Percentiles rank a stretch among this genome's conserved stretches.
phyloP scores from a whole-genome alignment of 37 sponge, comb jelly and placozoan species.

The Haliclona indistincta region DNA sequence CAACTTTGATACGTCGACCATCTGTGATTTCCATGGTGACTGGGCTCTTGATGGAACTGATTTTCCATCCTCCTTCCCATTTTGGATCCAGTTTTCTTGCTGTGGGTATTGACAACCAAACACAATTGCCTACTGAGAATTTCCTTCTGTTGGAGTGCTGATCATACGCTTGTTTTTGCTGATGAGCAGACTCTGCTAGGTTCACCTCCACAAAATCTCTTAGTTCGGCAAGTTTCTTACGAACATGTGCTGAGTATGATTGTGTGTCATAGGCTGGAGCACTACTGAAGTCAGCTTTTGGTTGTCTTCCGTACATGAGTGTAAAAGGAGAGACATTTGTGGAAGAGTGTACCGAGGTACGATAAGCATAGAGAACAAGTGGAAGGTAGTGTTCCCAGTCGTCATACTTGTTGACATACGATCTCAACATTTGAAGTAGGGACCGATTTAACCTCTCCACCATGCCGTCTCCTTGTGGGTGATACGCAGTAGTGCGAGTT shows the following conservation, averaged over 20 bases:
- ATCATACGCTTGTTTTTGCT: not conserved
- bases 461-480: constrained; percentile 70
- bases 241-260: not conserved
- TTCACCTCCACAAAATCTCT: not conserved
- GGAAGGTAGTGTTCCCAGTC: constrained; percentile 70
- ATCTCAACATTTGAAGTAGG: constrained; percentile 42
- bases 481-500: constrained; percentile 42
- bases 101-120: constrained; percentile 65
- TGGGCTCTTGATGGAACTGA: constrained; percentile 24
- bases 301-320: not conserved
- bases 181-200: not conserved
- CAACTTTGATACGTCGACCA: constrained; percentile 22
- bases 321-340: constrained; percentile 4
- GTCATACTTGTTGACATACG: constrained; percentile 33
- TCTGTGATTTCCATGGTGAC: constrained; percentile 27
- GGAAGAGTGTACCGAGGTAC: constrained; percentile 45
- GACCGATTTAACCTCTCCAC: constrained; percentile 64
- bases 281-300: not conserved
- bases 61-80: constrained; percentile 70
- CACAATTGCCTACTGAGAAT: constrained; percentile 42
- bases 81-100: constrained; percentile 62
- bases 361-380: constrained; percentile 49
- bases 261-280: not conserved
- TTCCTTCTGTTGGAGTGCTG: not conserved
- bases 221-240: not conserved